phyloP scores from a whole-genome alignment of 2,113 vertebrate genomes.

The Ranitomeya variabilis region DNA sequence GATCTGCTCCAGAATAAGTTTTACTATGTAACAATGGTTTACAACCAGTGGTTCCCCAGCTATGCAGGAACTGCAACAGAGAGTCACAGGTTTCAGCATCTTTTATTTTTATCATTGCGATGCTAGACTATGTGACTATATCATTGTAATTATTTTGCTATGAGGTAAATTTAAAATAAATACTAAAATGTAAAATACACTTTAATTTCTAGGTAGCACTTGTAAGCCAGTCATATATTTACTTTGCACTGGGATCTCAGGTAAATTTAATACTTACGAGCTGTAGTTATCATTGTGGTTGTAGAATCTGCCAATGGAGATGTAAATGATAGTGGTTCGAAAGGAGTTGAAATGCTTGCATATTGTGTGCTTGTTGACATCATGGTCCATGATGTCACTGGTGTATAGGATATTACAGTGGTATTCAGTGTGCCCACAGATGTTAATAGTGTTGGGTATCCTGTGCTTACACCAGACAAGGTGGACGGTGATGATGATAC shows the following conservation, averaged over 20 bases:
- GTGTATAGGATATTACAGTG: background rate
- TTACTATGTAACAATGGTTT: background rate
- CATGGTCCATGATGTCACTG: background rate
- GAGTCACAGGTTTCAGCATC: background rate
- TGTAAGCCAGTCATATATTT: background rate
- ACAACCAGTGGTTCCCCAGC: background rate
- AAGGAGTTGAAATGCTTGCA: constrained; percentile 5
- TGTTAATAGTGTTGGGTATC: background rate
- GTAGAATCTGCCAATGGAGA: background rate
- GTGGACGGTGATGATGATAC: background rate
- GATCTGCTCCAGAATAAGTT: too few relatives aligned
- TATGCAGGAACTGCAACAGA: background rate
- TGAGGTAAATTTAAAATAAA: too few relatives aligned
- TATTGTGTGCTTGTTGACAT: background rate
- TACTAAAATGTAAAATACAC: too few relatives aligned
- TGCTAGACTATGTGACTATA: background rate
- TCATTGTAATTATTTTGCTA: too few relatives aligned
- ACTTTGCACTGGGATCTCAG: background rate
- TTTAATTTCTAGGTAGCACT: background rate
- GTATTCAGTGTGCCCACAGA: background rate
- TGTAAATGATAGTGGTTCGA: background rate
- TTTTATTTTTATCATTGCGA: background rate
- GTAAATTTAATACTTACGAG: background rate
- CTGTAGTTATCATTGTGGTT: background rate
- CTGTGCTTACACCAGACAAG: background rate